Conservation (phyloP, 2,888 invertebrate genomes). For the Caradrina kadenii region DNA sequence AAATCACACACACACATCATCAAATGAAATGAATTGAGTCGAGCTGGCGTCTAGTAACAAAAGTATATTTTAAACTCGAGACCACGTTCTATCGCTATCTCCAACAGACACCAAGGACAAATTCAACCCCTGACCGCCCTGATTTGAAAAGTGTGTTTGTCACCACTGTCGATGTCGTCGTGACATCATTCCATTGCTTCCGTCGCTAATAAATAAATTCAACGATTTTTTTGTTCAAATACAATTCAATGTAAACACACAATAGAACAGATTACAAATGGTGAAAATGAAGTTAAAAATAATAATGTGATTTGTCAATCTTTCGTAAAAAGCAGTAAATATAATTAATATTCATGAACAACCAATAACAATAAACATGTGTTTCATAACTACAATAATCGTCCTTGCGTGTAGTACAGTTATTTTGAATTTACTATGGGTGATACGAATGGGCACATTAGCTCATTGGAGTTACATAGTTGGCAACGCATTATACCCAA, state of each 20-base stretch:
- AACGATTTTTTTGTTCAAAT: not conserved
- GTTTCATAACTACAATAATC: conserved; percentile 64
- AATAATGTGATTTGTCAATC: not conserved
- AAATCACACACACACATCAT: too few relatives aligned
- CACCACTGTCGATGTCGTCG: too few relatives aligned
- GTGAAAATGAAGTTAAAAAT: not conserved
- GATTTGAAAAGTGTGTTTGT: too few relatives aligned
- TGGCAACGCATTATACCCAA: conserved; percentile 71
- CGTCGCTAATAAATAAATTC: not conserved
- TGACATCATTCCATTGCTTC: conserved; percentile 8
- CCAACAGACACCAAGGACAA: too few relatives aligned
- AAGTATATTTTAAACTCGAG: too few relatives aligned
- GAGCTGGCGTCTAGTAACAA: too few relatives aligned
- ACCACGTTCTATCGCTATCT: too few relatives aligned
- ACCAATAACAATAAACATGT: conserved; percentile 54
- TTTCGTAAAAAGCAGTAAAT: not conserved
- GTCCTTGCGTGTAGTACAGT: conserved; percentile 62
- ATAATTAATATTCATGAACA: not conserved
- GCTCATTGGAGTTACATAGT: conserved; percentile 80
- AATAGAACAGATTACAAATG: not conserved
- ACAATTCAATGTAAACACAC: not conserved
- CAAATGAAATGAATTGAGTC: too few relatives aligned
- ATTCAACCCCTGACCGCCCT: too few relatives aligned
- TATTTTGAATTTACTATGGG: conserved; percentile 70
- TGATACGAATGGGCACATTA: conserved; percentile 72